Evolutionary conservation across 2,797 vertebrate genomes (phyloP), one percentile per base, ranked within the genome.

Genomic region (Geotrypetes seraphini): DNA sequence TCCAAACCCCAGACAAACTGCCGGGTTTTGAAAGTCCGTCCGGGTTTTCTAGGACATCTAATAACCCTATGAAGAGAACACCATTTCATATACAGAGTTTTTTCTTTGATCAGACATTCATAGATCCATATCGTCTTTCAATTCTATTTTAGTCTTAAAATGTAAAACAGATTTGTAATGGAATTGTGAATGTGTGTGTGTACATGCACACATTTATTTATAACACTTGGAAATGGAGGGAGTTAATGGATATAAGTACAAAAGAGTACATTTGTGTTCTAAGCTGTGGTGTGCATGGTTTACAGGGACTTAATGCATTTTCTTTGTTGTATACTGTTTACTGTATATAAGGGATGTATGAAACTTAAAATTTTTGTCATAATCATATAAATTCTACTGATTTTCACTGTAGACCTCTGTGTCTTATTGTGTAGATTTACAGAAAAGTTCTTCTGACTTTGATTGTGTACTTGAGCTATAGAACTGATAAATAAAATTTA

Each of bases 401-500:
- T 68, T 74, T 63, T 60, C 64, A 53, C 60, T 25, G 40, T 71
- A 75, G 71, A 56, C 50, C 5, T 40, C 63, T 68, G n/a, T n/a
- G 56, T 78, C 60, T 69, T 66, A 48, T 28, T 63, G 54, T 79
- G 63, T 78, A 71, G 58, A 73, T 71, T 70, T 73, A 60, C 55
- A 63, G 60, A 53, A 47, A 32, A 3, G 9, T 58, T 70, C 45
- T 52, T 58, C 60, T 64, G 71, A 75, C 70, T 76, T 70, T 43
- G 61, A 66, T 64, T 72, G 71, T 79, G 73, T 79, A 73, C 77
- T 73, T 80, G 73, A 79, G 74, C 56, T 52, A 63, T 69, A 78
- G 69, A 57, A 61, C 56, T 38, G 66, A 54, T 63, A 63, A 69
- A 80, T 83, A 83, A 83, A 81, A 56, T 69, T 77, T 69, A 75